These are phyloP conservation scores for Fragum fragum DNA, from an alignment of 2,888 invertebrate genomes.

Conservation along the genomic window DNA sequence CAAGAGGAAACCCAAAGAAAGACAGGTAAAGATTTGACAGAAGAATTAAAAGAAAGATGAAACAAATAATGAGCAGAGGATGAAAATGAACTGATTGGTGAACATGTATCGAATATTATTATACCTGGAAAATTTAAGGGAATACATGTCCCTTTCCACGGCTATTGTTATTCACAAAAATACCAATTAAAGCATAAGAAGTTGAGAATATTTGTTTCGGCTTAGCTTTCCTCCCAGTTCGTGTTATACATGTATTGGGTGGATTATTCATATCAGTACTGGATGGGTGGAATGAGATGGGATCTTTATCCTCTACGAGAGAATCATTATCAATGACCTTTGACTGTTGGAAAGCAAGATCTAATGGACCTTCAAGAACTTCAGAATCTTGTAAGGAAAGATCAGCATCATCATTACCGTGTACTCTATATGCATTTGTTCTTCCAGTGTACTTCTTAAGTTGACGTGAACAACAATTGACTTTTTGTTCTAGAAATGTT, in stretches of 20 bases:
- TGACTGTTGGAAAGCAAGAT: not conserved
- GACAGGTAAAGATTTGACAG: too few relatives aligned
- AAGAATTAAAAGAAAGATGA: too few relatives aligned
- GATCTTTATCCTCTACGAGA: not conserved
- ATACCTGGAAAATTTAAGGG: too few relatives aligned
- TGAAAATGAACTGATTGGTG: too few relatives aligned
- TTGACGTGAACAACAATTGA: conserved; percentile 44
- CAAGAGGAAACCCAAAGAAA: too few relatives aligned
- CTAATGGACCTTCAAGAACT: too few relatives aligned
- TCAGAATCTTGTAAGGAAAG: too few relatives aligned
- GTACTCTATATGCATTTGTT: not conserved
- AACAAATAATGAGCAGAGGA: too few relatives aligned
- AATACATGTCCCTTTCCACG: too few relatives aligned
- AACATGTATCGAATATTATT: too few relatives aligned
- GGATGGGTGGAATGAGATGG: not conserved
- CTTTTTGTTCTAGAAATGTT: conserved; percentile 4
- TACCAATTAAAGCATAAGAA: not conserved
- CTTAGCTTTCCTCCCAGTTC: not conserved
- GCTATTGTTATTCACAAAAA: too few relatives aligned
- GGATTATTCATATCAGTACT: not conserved
- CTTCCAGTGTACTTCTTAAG: conserved; percentile 18
- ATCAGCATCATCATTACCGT: not conserved
- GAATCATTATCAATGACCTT: not conserved
- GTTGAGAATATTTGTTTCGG: conserved; percentile 15
- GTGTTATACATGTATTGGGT: not conserved